Percentiles rank a stretch among this genome's conserved stretches.
Evolutionary conservation across 1,140 invertebrate species (phyloP).

Genomic region (Dendrolimus kikuchii): DNA sequence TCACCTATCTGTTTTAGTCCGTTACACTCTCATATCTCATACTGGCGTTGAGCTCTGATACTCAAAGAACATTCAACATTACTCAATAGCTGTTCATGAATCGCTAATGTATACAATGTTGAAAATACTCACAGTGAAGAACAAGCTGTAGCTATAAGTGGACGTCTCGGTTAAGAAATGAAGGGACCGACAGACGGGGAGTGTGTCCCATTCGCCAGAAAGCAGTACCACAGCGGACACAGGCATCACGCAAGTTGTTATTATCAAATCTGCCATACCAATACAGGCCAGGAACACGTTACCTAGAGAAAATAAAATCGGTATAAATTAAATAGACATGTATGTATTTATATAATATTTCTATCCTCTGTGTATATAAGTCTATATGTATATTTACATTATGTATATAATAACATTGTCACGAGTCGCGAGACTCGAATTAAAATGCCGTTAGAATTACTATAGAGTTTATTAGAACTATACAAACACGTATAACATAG

Average conservation of each 20-base stretch:
- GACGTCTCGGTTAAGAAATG: constrained; percentile 75
- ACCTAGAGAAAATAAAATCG: constrained; percentile 70
- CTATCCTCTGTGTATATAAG: no score
- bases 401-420: no score
- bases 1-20: no score
- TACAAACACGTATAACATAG: no score
- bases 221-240: constrained; percentile 80
- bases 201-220: constrained; percentile 73
- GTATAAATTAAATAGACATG: constrained; percentile 7
- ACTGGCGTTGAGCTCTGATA: not conserved
- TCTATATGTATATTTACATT: no score
- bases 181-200: constrained; percentile 77
- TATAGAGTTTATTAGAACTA: no score
- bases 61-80: not conserved
- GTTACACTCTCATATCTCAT: no score
- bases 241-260: constrained; percentile 82
- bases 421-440: no score
- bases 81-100: not conserved
- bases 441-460: no score
- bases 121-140: constrained; percentile 73
- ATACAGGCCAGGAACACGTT: constrained; percentile 87
- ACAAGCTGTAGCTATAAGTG: constrained; percentile 71
- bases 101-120: not conserved
- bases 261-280: constrained; percentile 81
- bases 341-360: not conserved